Evolutionary conservation across 2,888 invertebrate genomes (phyloP).

Genomic region (Theristus sp.): DNA sequence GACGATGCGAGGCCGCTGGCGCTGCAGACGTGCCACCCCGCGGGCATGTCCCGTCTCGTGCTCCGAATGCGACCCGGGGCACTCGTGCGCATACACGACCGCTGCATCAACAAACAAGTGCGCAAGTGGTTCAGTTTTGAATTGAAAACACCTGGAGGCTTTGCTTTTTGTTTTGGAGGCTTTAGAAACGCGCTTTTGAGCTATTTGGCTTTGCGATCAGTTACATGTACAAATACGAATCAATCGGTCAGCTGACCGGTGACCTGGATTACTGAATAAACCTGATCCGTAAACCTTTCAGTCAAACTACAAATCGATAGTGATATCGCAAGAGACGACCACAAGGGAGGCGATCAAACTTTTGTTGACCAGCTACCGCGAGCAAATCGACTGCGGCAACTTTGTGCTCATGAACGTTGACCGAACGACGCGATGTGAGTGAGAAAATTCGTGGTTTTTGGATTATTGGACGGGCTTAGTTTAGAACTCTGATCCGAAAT

Average conservation of each 20-base stretch:
- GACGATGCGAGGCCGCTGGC: constrained; percentile 74
- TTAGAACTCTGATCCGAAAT: too few species aligned
- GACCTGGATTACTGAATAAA: too few species aligned
- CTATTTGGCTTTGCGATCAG: too few species aligned
- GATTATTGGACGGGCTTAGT: too few species aligned
- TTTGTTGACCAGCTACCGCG: constrained; percentile 37
- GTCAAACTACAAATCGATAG: constrained; percentile 73
- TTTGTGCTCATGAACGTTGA: constrained; percentile 3
- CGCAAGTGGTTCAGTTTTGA: constrained; percentile 21
- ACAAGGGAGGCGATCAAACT: constrained; percentile 67
- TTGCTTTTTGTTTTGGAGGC: neutral
- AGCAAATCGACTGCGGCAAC: neutral
- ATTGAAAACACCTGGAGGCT: neutral
- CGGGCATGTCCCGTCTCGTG: constrained; percentile 67
- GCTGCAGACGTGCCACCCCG: constrained; percentile 76
- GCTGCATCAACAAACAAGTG: constrained; percentile 60
- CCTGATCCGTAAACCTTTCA: too few species aligned
- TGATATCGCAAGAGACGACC: constrained; percentile 70
- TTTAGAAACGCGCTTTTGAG: too few species aligned
- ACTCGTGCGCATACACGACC: constrained; percentile 77
- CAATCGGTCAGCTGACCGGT: too few species aligned
- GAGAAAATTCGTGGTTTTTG: too few species aligned
- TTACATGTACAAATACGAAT: too few species aligned
- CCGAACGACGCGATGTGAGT: constrained; percentile 9
- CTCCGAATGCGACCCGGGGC: constrained; percentile 65